These are phyloP conservation scores for Rhyacophila evoluta DNA, from an alignment of 2,888 invertebrate genomes.

Conservation along the genomic window DNA sequence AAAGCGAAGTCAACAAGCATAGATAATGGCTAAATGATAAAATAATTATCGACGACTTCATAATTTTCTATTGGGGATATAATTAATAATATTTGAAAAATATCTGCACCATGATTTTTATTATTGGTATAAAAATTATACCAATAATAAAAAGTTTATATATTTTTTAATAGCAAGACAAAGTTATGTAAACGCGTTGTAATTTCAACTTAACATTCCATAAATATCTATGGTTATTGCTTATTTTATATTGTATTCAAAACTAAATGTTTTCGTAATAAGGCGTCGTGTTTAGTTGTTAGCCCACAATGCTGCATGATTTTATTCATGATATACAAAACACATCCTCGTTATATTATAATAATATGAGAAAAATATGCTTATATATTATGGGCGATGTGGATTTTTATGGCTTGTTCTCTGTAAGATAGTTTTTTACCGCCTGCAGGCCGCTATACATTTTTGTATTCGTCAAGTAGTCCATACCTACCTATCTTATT, in stretches of 20 bases:
- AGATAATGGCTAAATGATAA: too few relatives aligned
- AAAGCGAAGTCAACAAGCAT: too few relatives aligned
- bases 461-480: constrained; percentile 27
- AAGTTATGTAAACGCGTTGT: not conserved
- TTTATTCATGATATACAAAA: constrained; percentile 28
- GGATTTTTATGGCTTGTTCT: constrained; percentile 54
- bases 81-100: too few relatives aligned
- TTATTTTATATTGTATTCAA: constrained; percentile 28
- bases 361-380: constrained; percentile 50
- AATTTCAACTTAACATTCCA: constrained; percentile 5
- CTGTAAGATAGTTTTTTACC: constrained; percentile 39
- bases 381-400: constrained; percentile 50
- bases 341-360: constrained; percentile 51
- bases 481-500: too few relatives aligned
- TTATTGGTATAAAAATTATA: too few relatives aligned
- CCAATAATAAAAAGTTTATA: too few relatives aligned
- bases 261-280: constrained; percentile 18
- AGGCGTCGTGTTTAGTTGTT: not conserved
- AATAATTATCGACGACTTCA: too few relatives aligned
- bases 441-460: constrained; percentile 42
- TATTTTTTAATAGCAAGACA: too few relatives aligned
- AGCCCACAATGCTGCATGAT: constrained; percentile 27
- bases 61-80: too few relatives aligned
- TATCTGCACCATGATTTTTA: too few relatives aligned
- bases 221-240: not conserved